phyloP scores from a whole-genome alignment of 2,113 vertebrate genomes.

The Chelonoidis abingdonii region DNA sequence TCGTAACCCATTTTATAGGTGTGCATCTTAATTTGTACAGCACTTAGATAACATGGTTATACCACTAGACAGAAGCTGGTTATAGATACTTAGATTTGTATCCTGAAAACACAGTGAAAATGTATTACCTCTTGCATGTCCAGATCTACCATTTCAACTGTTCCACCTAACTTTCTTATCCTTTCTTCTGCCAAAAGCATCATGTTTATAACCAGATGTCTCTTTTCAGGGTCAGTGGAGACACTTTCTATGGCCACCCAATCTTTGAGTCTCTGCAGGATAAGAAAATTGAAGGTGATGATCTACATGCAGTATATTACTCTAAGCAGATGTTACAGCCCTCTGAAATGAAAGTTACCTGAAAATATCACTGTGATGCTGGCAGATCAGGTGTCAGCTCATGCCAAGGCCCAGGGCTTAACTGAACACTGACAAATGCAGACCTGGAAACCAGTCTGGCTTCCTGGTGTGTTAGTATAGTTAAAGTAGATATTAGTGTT shows the following conservation, averaged over 20 bases:
- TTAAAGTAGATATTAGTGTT: background rate
- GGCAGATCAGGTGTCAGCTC: background rate
- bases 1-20: background rate
- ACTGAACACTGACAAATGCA: background rate
- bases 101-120: background rate
- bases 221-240: slow-evolving; percentile 76
- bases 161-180: slow-evolving; percentile 65
- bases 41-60: background rate
- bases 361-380: background rate
- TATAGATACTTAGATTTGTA: background rate
- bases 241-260: slow-evolving; percentile 82
- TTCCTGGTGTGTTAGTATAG: background rate
- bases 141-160: slow-evolving; percentile 73
- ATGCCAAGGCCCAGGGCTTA: background rate
- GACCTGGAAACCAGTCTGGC: background rate
- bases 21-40: background rate
- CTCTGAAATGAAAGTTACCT: background rate
- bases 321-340: background rate
- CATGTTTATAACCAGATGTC: slow-evolving; percentile 72
- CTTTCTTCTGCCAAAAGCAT: slow-evolving; percentile 77
- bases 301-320: background rate
- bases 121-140: slow-evolving; percentile 69
- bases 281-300: background rate
- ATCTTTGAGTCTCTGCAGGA: slow-evolving; percentile 73
- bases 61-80: background rate